These are phyloP conservation scores for Ciconia nigra DNA, from an alignment of 2,797 vertebrate species.

Conservation along the genomic window DNA sequence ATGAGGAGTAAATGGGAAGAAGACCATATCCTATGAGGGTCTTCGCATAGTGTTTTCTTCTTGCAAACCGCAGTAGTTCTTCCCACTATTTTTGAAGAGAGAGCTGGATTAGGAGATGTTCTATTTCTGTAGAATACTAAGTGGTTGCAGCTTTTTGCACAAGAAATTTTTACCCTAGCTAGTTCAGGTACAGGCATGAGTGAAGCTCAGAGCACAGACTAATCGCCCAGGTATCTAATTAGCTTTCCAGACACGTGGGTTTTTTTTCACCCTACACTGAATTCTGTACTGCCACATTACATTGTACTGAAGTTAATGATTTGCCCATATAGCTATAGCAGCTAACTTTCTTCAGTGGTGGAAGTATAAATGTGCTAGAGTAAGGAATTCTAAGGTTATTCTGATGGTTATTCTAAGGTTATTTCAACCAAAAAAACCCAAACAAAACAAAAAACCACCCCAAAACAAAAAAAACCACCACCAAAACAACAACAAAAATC, in stretches of 20 bases:
- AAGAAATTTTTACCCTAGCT: background rate
- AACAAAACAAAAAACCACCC: background rate
- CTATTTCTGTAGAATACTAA: background rate
- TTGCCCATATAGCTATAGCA: background rate
- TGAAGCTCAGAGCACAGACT: background rate
- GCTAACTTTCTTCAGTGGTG: background rate
- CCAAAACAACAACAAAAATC: background rate
- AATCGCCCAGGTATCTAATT: background rate
- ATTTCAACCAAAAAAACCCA: no score
- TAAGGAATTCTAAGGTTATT: background rate
- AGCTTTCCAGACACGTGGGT: no score
- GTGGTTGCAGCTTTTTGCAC: background rate
- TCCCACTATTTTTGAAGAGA: background rate
- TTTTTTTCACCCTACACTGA: background rate
- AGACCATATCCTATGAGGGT: background rate
- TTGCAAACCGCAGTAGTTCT: background rate
- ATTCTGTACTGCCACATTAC: background rate
- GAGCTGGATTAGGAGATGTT: background rate
- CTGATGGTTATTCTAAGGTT: background rate
- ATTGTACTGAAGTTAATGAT: background rate
- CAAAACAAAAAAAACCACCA: background rate
- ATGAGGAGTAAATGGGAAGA: background rate
- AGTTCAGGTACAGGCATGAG: background rate
- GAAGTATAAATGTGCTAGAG: background rate
- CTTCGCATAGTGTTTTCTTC: background rate